Conservation (phyloP, 1,140 invertebrate species). For the Drosophila fuyamai region DNA sequence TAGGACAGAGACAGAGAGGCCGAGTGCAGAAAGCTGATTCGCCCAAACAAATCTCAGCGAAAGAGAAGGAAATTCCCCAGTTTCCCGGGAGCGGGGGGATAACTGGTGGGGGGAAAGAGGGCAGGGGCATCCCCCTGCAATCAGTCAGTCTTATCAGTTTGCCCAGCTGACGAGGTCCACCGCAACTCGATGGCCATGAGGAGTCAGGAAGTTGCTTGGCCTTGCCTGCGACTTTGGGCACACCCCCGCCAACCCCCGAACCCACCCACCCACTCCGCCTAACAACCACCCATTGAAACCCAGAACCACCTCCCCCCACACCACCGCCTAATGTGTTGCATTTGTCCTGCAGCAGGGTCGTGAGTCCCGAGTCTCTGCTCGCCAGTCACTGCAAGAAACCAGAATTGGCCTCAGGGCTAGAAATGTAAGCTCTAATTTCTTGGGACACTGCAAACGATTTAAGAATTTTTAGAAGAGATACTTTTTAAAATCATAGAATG, state of each 20-base stretch:
- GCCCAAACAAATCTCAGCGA: conserved; percentile 30
- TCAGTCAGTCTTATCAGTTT: conserved; percentile 42
- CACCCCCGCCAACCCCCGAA: not conserved
- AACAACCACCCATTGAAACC: not conserved
- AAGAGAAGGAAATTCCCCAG: conserved; percentile 3
- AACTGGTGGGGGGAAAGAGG: too few species aligned
- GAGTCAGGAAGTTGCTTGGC: conserved; percentile 46
- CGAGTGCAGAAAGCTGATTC: conserved; percentile 57
- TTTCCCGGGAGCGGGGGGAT: not conserved
- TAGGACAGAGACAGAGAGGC: not conserved
- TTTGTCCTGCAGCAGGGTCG: conserved; percentile 58
- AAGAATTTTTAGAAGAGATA: too few species aligned
- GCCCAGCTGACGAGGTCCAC: conserved; percentile 34
- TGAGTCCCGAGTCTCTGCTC: conserved; percentile 25
- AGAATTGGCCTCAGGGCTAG: conserved; percentile 7
- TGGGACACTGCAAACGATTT: conserved; percentile 7
- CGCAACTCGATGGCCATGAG: conserved; percentile 30
- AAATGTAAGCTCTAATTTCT: conserved; percentile 12
- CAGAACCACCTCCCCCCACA: not conserved
- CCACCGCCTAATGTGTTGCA: conserved; percentile 54
- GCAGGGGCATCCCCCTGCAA: conserved; percentile 6
- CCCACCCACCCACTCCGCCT: conserved; percentile 1
- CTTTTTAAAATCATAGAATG: too few species aligned
- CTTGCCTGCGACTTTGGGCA: conserved; percentile 20
- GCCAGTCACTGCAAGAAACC: conserved; percentile 39